These are phyloP conservation scores for Strigamia transsilvanica DNA, from an alignment of 2,888 invertebrate genomes.

Conservation along the genomic window DNA sequence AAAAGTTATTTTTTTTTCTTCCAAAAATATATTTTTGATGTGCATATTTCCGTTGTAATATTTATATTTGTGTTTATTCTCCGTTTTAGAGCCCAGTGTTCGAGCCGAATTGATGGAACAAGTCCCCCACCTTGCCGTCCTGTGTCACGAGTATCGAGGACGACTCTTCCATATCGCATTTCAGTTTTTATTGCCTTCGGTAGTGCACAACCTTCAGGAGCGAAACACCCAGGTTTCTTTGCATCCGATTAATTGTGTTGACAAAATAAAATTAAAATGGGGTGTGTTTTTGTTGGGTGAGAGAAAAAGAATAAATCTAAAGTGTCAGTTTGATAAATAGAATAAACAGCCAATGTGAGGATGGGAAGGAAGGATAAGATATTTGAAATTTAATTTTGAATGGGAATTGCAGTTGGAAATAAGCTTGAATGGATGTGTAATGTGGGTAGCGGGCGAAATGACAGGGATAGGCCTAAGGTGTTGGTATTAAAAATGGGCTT, in stretches of 20 bases:
- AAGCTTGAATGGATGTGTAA: background rate
- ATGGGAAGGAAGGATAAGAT: background rate
- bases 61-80: conserved; percentile 52
- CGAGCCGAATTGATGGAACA: conserved; percentile 74
- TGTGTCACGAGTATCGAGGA: conserved; percentile 68
- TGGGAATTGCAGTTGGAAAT: conserved; percentile 15
- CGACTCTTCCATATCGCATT: conserved; percentile 69
- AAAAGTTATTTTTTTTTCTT: background rate
- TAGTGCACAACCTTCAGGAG: conserved; percentile 72
- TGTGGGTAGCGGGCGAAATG: background rate
- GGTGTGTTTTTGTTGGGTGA: background rate
- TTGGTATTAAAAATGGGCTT: background rate
- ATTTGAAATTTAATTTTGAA: background rate
- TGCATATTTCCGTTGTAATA: background rate
- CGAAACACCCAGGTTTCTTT: conserved; percentile 69
- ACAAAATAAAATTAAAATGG: background rate
- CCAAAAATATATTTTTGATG: background rate
- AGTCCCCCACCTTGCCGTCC: conserved; percentile 72
- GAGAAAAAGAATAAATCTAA: conserved; percentile 22
- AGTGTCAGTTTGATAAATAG: conserved; percentile 33
- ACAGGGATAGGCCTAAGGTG: conserved; percentile 32
- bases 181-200: conserved; percentile 71
- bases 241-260: conserved; percentile 15
- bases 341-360: background rate
- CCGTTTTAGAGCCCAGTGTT: conserved; percentile 69